A percentile compares a stretch with the other conserved stretches of the same genome.
Conservation (phyloP, 2,888 invertebrate species). For the Microchrysa polita region DNA sequence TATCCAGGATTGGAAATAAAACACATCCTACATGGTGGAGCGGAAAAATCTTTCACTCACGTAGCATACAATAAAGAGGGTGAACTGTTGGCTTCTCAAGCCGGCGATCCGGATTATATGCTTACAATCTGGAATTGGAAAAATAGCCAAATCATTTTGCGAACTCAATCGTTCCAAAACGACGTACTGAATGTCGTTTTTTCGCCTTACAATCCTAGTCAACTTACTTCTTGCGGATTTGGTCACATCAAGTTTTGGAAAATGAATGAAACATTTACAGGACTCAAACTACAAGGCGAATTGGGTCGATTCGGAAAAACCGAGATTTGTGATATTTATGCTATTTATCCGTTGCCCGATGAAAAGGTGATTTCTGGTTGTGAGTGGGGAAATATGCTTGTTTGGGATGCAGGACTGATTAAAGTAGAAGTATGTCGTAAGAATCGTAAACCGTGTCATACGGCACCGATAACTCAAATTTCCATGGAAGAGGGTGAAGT, state of each 20-base stretch:
- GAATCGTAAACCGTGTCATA: conserved; percentile 78
- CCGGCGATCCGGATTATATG: conserved; percentile 86
- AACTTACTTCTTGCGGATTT: conserved; percentile 80
- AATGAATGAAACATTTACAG: conserved; percentile 90
- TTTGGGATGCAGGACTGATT: conserved; percentile 91
- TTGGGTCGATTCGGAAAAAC: conserved; percentile 93
- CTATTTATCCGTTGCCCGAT: conserved; percentile 85
- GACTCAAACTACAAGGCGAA: conserved; percentile 86
- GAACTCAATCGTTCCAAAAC: conserved; percentile 84
- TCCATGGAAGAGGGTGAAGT: conserved; percentile 59
- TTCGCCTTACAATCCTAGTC: conserved; percentile 81
- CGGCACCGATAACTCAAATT: conserved; percentile 71
- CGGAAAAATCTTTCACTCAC: conserved; percentile 75
- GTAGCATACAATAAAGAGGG: conserved; percentile 85
- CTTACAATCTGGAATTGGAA: conserved; percentile 92
- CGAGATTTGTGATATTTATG: conserved; percentile 88
- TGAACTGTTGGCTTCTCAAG: conserved; percentile 74
- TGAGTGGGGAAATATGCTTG: conserved; percentile 89
- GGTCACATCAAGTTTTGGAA: conserved; percentile 93
- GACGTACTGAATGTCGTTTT: conserved; percentile 83
- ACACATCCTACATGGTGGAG: conserved; percentile 80
- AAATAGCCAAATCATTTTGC: conserved; percentile 76
- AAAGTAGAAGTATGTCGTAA: conserved; percentile 83
- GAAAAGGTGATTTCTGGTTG: conserved; percentile 89
- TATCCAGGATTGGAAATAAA: conserved; percentile 83